Percentiles rank a stretch among this genome's conserved stretches.
Conservation (phyloP, 2,113 vertebrate species). For the Furnarius figulus region DNA sequence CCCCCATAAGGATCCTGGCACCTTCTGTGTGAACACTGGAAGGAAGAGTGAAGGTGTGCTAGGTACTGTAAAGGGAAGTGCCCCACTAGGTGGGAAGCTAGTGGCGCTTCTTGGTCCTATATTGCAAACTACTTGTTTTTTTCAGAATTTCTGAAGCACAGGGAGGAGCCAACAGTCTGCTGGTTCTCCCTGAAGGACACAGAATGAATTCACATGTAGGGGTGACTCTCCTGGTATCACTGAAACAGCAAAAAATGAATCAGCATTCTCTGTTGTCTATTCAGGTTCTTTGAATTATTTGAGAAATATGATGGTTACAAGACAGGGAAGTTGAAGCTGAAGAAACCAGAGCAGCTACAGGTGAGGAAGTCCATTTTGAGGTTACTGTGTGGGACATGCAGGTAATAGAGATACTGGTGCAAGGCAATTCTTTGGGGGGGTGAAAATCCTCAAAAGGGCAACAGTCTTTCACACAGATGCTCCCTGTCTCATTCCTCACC, state of each 20-base stretch:
- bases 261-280: slow-evolving; percentile 8
- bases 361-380: slow-evolving; percentile 63
- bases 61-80: background rate
- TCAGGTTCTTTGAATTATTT: slow-evolving; percentile 95
- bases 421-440: background rate
- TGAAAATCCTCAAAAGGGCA: background rate
- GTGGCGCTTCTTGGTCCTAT: background rate
- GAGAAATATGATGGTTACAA: slow-evolving; percentile 96
- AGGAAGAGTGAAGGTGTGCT: background rate
- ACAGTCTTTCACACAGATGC: rapidly evolving
- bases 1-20: background rate
- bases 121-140: background rate
- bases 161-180: background rate
- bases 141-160: background rate
- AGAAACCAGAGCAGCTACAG: slow-evolving; percentile 96
- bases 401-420: background rate
- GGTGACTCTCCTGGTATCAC: background rate
- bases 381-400: background rate
- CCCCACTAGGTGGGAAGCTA: background rate
- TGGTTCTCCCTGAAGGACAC: background rate
- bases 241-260: background rate
- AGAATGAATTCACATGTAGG: background rate
- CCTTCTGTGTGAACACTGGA: background rate
- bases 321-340: slow-evolving; percentile 95
- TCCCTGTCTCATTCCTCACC: background rate